Evolutionary conservation across 2,797 vertebrate species (phyloP), one percentile per base, ranked within the genome.

Genomic region (Tarsius wallacei): DNA sequence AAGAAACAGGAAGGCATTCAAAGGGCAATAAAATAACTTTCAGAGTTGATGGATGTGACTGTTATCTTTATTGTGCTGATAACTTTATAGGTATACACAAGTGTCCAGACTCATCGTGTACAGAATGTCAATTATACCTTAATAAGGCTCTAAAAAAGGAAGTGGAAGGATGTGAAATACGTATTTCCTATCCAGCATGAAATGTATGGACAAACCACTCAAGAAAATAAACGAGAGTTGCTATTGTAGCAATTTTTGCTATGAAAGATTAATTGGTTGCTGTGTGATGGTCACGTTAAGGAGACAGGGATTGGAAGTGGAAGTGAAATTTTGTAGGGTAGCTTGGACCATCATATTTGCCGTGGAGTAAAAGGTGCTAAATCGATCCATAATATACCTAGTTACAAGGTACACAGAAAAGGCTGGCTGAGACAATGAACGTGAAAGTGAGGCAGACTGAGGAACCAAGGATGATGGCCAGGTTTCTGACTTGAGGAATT

Each of bases 221-320:
- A 47, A 87, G 0, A 77, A 42, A 82, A 91, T 64, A 77, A 87
- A 17, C 64, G 36, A 4, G 63, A 13, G 13, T 77, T 78, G 7
- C 5, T 85, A 81, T 28, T 94, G 7, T 19, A 49, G 15, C 15
- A 84, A n/a, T 51, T 78, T 87, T 90, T 93, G 12, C 82, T 96
- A 89, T 84, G 31, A 83, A 95, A 91, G 21, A 78, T 63, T 36
- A 12, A 83, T 28, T 88, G 22, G 4, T 51, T 95, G 21, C 28
- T 77, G 22, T 80, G 9, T 42, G 36, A 95, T 64, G 7, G 73
- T 16, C 51, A 81, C 7, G 14, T 61, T 90, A 14, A 15, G 21
- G 19, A 42, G 8, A 63, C 5, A 16, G 7, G 42, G 17, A 11
- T 31, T 66, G 42, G 24, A 88, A 49, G 4, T 15, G 1, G 36